A percentile compares a stretch with the other conserved stretches of the same genome.
Evolutionary conservation across 2,113 vertebrate genomes (phyloP).

Genomic region (Antennarius striatus): DNA sequence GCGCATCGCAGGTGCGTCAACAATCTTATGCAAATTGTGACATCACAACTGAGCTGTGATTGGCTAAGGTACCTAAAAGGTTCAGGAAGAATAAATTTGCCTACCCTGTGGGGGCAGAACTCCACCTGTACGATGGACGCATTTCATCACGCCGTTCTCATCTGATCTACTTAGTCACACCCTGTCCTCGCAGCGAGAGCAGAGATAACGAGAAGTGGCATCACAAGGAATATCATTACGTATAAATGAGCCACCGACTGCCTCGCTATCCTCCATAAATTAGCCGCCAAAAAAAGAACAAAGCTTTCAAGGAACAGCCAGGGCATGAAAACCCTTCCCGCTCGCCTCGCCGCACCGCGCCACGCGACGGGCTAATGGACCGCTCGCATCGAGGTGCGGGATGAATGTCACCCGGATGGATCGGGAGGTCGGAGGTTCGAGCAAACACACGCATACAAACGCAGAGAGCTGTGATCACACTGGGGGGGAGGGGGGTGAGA

Average conservation of each 20-base stretch:
- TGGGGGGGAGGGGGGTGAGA: conserved; percentile 21
- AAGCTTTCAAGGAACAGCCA: conserved; percentile 55
- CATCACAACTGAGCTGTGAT: too few relatives aligned
- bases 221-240: conserved; percentile 69
- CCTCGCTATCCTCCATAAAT: conserved; percentile 60
- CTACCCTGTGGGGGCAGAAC: neutral
- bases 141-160: conserved; percentile 35
- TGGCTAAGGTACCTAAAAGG: too few relatives aligned
- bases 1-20: too few relatives aligned
- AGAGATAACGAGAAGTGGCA: conserved; percentile 63
- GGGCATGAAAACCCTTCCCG: conserved; percentile 36
- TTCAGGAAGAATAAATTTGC: too few relatives aligned
- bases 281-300: conserved; percentile 56
- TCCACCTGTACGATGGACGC: conserved; percentile 26
- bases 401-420: conserved; percentile 15
- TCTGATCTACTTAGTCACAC: conserved; percentile 34
- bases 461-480: conserved; percentile 57
- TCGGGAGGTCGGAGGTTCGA: conserved; percentile 49
- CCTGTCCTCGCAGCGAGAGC: conserved; percentile 24
- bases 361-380: conserved; percentile 34
- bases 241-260: conserved; percentile 61
- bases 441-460: conserved; percentile 14
- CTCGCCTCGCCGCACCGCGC: conserved; percentile 23
- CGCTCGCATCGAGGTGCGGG: conserved; percentile 16
- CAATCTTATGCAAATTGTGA: conserved; percentile 6